These are phyloP conservation scores for Melanotaenia maccullochi DNA, from an alignment of 2,797 vertebrate genomes.

Conservation along the genomic window DNA sequence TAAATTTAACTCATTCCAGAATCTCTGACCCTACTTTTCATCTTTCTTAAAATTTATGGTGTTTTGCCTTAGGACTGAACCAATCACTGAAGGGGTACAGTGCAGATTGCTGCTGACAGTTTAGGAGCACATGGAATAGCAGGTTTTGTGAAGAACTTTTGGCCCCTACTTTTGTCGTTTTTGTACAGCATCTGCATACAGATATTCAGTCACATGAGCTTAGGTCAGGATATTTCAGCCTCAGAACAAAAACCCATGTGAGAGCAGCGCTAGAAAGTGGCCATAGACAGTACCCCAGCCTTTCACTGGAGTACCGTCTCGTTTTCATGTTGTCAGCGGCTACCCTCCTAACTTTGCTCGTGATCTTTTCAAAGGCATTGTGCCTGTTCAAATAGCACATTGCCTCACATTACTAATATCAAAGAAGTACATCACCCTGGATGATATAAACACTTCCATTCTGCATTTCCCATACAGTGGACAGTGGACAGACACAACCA, in stretches of 20 bases:
- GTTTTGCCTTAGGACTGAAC: constrained; percentile 9
- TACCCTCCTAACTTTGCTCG: constrained; percentile 15
- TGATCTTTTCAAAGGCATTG: constrained; percentile 15
- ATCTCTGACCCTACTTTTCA: no score
- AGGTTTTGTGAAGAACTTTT: constrained; percentile 20
- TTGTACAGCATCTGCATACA: constrained; percentile 4
- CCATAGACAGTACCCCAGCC: constrained; percentile 1
- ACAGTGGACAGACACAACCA: constrained; percentile 27
- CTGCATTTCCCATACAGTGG: constrained; percentile 14
- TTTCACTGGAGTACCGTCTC: not conserved
- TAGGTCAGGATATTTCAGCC: constrained; percentile 17
- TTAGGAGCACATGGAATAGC: constrained; percentile 3
- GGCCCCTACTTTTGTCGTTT: constrained; percentile 7
- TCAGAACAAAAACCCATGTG: constrained; percentile 18
- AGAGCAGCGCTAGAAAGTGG: constrained; percentile 4
- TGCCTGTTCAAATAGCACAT: constrained; percentile 26
- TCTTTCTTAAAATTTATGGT: no score
- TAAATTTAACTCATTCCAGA: no score
- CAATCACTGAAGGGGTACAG: constrained; percentile 8
- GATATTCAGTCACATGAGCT: constrained; percentile 2
- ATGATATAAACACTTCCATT: constrained; percentile 22
- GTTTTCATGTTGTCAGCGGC: constrained; percentile 21
- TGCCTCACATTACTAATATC: constrained; percentile 21
- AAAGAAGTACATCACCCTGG: constrained; percentile 22
- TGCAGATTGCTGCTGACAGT: not conserved